phyloP scores from a whole-genome alignment of 2,888 invertebrate genomes.

The Nemotelus pantherinus region DNA sequence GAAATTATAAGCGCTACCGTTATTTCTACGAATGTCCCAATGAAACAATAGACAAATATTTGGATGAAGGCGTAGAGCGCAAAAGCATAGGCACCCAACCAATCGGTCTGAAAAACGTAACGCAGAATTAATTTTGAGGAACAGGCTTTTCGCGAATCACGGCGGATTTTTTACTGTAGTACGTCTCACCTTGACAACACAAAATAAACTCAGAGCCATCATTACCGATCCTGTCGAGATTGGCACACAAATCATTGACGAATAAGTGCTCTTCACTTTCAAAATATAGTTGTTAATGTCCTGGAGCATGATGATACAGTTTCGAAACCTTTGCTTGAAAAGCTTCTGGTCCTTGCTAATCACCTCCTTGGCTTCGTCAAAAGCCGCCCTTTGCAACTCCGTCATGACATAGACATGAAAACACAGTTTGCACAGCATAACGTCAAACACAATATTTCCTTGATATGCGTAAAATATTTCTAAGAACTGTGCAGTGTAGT shows the following conservation, averaged over 20 bases:
- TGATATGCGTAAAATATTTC: background rate
- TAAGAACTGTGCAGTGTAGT: background rate
- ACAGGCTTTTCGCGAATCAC: too few relatives aligned
- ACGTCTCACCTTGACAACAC: background rate
- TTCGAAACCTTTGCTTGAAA: background rate
- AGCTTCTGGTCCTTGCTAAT: background rate
- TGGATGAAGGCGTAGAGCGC: background rate
- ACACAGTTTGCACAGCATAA: background rate
- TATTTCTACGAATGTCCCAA: background rate
- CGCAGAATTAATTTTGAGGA: too few relatives aligned
- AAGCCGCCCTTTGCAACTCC: background rate
- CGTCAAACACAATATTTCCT: background rate
- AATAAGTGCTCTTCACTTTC: background rate
- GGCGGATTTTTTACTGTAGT: background rate
- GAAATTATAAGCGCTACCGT: background rate
- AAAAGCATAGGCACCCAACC: background rate
- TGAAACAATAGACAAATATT: background rate
- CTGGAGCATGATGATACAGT: background rate
- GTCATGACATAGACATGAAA: background rate
- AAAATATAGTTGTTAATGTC: background rate
- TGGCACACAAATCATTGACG: background rate
- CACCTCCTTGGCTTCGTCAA: background rate
- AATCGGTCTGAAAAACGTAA: background rate
- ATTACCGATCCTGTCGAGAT: background rate
- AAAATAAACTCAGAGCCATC: background rate